phyloP scores from a whole-genome alignment of 2,113 vertebrate genomes.

The Istiophorus platypterus region DNA sequence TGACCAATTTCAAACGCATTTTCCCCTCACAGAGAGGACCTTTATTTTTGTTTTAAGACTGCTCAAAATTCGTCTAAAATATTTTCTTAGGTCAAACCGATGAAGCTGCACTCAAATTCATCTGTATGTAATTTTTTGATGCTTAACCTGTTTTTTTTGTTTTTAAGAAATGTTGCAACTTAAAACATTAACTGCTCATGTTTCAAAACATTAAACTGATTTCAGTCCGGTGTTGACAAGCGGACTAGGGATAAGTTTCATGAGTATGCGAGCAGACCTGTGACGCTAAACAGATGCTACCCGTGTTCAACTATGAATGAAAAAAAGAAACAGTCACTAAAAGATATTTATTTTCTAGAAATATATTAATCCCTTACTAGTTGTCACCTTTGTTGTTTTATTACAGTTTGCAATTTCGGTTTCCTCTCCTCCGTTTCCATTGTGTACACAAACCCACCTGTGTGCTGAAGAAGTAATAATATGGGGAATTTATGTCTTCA shows the following conservation, averaged over 20 bases:
- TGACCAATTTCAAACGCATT: background rate
- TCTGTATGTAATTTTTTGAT: too few relatives aligned
- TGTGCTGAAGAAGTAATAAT: constrained; percentile 36
- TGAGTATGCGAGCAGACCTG: constrained; percentile 11
- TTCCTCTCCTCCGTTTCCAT: background rate
- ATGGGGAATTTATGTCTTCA: constrained; percentile 51
- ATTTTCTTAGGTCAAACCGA: background rate
- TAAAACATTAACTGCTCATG: background rate
- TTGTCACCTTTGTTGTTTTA: constrained; percentile 7
- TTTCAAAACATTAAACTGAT: constrained; percentile 8
- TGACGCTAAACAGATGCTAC: background rate
- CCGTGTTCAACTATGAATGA: background rate
- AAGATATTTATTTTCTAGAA: background rate
- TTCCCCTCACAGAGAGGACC: background rate
- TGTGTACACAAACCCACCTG: constrained; percentile 26
- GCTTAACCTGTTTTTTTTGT: background rate
- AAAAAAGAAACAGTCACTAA: background rate
- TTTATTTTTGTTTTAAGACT: background rate
- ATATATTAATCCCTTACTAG: constrained; percentile 13
- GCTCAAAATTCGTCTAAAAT: background rate
- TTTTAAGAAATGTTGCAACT: background rate
- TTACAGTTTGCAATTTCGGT: constrained; percentile 2
- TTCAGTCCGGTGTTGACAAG: constrained; percentile 15
- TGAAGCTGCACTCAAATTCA: background rate
- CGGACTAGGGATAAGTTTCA: constrained; percentile 13